These are phyloP conservation scores for Silurus glanis DNA, from an alignment of 2,113 vertebrate species.

Conservation along the genomic window DNA sequence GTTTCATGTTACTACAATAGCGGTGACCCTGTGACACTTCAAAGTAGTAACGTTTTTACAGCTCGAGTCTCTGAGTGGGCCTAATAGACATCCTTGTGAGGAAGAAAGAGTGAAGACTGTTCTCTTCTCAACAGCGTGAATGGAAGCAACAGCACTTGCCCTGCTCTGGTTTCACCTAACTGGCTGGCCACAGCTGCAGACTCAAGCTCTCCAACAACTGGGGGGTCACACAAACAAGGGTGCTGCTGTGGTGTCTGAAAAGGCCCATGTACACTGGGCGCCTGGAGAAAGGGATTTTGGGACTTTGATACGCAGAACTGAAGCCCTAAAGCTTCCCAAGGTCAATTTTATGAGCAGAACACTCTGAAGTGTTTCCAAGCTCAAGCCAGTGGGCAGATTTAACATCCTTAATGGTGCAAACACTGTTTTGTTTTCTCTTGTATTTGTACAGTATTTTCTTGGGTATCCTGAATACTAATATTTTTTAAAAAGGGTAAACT, in stretches of 20 bases:
- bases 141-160: constrained; percentile 64
- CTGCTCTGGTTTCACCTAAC: constrained; percentile 77
- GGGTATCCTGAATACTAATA: background rate
- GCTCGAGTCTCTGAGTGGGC: background rate
- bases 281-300: constrained; percentile 73
- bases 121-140: constrained; percentile 52
- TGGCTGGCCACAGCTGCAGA: constrained; percentile 85
- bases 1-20: constrained; percentile 29
- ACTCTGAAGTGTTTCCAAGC: constrained; percentile 59
- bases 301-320: constrained; percentile 55
- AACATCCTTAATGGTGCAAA: background rate
- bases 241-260: constrained; percentile 77
- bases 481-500: background rate
- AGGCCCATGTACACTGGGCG: constrained; percentile 68
- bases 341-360: constrained; percentile 28
- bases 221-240: constrained; percentile 77
- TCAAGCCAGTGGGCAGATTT: constrained; percentile 45
- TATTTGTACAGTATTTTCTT: background rate
- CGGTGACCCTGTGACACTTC: background rate
- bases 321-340: constrained; percentile 50
- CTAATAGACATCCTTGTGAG: background rate
- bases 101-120: background rate
- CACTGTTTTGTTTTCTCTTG: background rate
- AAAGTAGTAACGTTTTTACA: constrained; percentile 22
- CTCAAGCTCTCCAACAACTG: constrained; percentile 81